Percentiles rank a stretch among this genome's conserved stretches.
Conservation (phyloP, 1,140 invertebrate species). For the Meloidogyne chitwoodi region DNA sequence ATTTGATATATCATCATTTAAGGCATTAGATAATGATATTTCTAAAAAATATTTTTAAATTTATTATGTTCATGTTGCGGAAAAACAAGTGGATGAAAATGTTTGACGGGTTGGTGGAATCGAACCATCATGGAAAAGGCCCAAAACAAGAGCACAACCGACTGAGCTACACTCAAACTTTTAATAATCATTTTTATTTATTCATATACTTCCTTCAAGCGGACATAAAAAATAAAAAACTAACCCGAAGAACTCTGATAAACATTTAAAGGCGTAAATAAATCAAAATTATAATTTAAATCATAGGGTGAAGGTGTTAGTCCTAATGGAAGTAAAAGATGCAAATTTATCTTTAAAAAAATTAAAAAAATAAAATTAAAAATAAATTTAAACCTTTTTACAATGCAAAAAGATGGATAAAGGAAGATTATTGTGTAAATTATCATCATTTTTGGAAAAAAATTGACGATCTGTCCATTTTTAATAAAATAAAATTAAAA, state of each 20-base stretch:
- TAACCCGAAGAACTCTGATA: neutral
- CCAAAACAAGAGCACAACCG: too few relatives aligned
- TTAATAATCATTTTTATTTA: too few relatives aligned
- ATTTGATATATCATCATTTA: neutral
- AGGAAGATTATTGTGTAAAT: neutral
- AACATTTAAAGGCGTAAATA: neutral
- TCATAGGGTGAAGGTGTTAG: conserved; percentile 25
- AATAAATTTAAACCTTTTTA: conserved; percentile 15
- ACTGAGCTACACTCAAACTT: too few relatives aligned
- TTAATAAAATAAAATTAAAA: neutral
- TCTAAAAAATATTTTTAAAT: too few relatives aligned
- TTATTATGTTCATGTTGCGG: too few relatives aligned
- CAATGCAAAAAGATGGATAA: conserved; percentile 18
- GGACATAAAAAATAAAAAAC: neutral
- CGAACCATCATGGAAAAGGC: too few relatives aligned
- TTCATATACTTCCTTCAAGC: too few relatives aligned
- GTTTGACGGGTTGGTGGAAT: too few relatives aligned
- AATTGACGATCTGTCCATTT: conserved; percentile 8
- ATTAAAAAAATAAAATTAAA: neutral
- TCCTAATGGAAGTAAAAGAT: conserved; percentile 21
- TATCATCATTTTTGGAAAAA: conserved; percentile 13
- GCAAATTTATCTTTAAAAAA: conserved; percentile 19
- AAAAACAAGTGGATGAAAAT: too few relatives aligned
- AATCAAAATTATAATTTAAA: conserved; percentile 1
- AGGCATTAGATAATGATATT: neutral